Percentiles rank a stretch among this genome's conserved stretches.
Evolutionary conservation across 2,888 invertebrate species (phyloP).

Genomic region (Marronus borbonicus): DNA sequence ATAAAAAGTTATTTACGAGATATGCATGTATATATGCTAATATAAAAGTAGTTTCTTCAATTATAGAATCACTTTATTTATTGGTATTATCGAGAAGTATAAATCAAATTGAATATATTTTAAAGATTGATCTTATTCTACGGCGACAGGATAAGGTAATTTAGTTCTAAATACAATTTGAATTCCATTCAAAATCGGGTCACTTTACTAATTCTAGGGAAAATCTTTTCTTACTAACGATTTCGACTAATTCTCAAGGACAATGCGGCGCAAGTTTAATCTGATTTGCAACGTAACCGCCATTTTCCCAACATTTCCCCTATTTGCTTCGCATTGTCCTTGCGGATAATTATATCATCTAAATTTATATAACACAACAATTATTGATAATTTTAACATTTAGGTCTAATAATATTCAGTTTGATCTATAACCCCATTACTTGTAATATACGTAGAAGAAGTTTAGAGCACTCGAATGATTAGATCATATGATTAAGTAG

Average conservation of each 20-base stretch:
- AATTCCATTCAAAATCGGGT: too few relatives aligned
- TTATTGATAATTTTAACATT: slow-evolving; percentile 1
- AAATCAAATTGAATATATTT: slow-evolving; percentile 34
- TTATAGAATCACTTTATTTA: slow-evolving; percentile 32
- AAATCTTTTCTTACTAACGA: too few relatives aligned
- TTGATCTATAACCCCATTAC: slow-evolving; percentile 18
- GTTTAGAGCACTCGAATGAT: slow-evolving; percentile 15
- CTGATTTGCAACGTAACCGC: too few relatives aligned
- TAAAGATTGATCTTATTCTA: background rate
- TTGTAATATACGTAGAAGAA: slow-evolving; percentile 14
- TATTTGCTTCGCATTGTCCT: too few relatives aligned
- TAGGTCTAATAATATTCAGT: slow-evolving; percentile 31
- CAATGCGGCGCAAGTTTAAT: too few relatives aligned
- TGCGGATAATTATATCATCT: too few relatives aligned
- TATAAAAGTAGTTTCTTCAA: slow-evolving; percentile 27
- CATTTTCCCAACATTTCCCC: too few relatives aligned
- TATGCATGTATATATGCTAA: slow-evolving; percentile 16
- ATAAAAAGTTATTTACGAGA: slow-evolving; percentile 32
- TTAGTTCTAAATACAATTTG: background rate
- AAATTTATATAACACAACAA: background rate
- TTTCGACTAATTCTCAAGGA: too few relatives aligned
- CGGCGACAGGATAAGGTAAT: background rate
- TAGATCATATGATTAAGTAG: slow-evolving; percentile 14
- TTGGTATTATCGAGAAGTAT: slow-evolving; percentile 24
- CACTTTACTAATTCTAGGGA: too few relatives aligned